Conservation (phyloP, 2,797 vertebrate species). For the Hypotaenidia okinawae region DNA sequence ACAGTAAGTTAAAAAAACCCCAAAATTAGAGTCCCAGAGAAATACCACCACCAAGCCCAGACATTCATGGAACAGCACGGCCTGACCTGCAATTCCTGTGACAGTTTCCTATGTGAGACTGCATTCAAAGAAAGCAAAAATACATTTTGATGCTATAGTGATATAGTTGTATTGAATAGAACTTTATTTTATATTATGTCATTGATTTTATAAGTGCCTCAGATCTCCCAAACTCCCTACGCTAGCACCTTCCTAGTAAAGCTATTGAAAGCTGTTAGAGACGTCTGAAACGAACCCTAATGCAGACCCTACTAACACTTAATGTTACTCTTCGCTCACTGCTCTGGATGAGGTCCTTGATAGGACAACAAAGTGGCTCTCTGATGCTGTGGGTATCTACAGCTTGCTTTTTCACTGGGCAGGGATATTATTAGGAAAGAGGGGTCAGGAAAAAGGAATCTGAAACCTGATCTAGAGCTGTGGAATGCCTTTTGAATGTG, state of each 20-base stretch:
- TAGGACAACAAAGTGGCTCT: neutral
- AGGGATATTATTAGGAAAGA: constrained; percentile 55
- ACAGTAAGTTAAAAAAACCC: neutral
- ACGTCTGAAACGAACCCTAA: neutral
- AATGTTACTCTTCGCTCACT: neutral
- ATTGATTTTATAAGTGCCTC: constrained; percentile 13
- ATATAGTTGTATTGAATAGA: neutral
- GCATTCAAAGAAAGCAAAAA: neutral
- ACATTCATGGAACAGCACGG: neutral
- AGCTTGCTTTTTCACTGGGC: neutral
- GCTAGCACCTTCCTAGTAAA: neutral
- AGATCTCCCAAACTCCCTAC: neutral
- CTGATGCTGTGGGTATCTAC: neutral
- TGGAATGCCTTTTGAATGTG: constrained; percentile 59
- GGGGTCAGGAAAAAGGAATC: constrained; percentile 55
- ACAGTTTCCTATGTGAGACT: neutral
- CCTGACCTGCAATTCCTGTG: neutral
- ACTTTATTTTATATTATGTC: neutral
- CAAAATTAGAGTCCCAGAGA: neutral
- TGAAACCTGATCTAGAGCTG: constrained; percentile 40
- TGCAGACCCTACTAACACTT: neutral
- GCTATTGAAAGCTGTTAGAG: neutral
- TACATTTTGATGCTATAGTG: neutral
- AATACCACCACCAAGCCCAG: neutral
- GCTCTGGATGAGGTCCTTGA: neutral